Base-by-base conservation (phyloP, 2,888 invertebrate genomes). In the Acleris holmiana region DNA sequence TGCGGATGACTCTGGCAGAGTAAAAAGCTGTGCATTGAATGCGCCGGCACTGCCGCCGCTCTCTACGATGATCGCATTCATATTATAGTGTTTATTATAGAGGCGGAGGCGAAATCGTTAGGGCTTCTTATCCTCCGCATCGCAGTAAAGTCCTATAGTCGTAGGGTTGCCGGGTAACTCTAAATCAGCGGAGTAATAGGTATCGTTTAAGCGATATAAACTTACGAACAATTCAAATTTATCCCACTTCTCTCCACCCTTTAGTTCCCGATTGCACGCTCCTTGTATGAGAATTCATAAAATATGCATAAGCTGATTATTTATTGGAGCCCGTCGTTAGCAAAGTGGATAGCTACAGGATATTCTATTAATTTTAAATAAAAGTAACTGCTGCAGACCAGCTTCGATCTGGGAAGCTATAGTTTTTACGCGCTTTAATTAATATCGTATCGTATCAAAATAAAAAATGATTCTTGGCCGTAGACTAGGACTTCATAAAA, bases 21-120 rank as follows among this genome's bases (percentile, higher is more conserved):
- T 74, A 78, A 76, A 73, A 77, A 77, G 67, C 66, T 50, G 59
- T 49, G 44, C 67, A 66, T 73, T 69, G 67, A 68, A 71, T 71
- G 67, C 69, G 68, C 68, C 71, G 64, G 69, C 63, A 71, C 68
- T 69, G 69, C 68, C 71, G 64, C 64, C 71, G 69, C 69, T 70
- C 70, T 68, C 69, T 70, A 69, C 70, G 71, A 75, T 76, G 76
- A 81, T 76, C 76, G 75, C 70, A 74, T 73, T 72, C 76, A 74
- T 75, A 69, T 73, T 69, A 61, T 49, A 60, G 61, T 69, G 72
- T 74, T 74, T 73, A 76, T 77, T 75, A 80, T 78, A 76, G 77
- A 79, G 72, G 73, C 71, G 74, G 71, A 75, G 58, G 47, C 64
- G 73, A 73, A 74, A 76, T 81, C 76, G 78, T 81, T 80, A 80